Base-by-base conservation (phyloP, 2,797 vertebrate species). In the Aeoliscus strigatus region DNA sequence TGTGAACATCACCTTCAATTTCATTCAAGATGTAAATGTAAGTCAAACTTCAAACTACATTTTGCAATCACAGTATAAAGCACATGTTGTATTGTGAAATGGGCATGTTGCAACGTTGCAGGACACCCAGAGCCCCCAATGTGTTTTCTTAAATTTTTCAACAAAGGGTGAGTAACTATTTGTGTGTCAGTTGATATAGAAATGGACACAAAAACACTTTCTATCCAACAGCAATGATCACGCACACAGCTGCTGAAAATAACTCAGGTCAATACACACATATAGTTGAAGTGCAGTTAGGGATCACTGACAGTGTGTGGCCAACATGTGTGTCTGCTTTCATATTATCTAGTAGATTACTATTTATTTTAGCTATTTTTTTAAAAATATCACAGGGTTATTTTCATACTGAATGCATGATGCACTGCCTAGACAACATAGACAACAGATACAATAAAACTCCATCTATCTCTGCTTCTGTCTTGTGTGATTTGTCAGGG, bases 1-100 rank as follows among this genome's bases (percentile, higher is more conserved):
- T 8, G 39, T 84, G 41, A 74, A 63, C 41, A 80, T 81, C 51
- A 73, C 68, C 3, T 14, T 75, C 4, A 35, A 10, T 1, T 0
- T 74, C 1, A 21, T 28, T 1, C 2, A 0, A 1, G 0, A 0
- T 1, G 5, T 37, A 11, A 27, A 39, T 6, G 77, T 78, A 73
- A 73, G 0, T 48, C 14, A 12, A 51, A 12, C 23, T 13, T 45
- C 0, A 6, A 24, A 27, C 1, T 1, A 17, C 24, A 31, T 4
- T n/a, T 4, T 30, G 2, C 21, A 21, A 32, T 2, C 6, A 27
- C 36, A 2, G 5, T 4, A 23, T 23, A 4, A 23, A 23, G 8
- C 21, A 4, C 8, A 23, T 23, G 21, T 23, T 23, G 21, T 8
- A 17, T 32, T 13, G 6, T n/a, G n/a, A n/a, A n/a, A n/a, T n/a